Conservation (phyloP, 2,888 invertebrate genomes). For the Pseudeuparius sepicola region DNA sequence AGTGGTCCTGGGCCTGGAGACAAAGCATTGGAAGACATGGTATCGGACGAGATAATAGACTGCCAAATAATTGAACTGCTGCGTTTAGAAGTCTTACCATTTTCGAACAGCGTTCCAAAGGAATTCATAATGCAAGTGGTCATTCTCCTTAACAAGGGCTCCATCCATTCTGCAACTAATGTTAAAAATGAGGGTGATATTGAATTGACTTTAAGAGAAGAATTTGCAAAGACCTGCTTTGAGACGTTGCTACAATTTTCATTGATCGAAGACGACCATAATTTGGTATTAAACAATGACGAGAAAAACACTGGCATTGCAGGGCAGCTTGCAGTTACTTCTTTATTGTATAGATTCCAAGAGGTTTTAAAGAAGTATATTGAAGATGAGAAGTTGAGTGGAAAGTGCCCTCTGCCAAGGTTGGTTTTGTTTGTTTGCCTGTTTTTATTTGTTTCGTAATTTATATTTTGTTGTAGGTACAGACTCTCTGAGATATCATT, state of each 20-base stretch:
- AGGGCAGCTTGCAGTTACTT: conserved; percentile 78
- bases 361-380: conserved; percentile 85
- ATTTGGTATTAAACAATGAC: conserved; percentile 34
- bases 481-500: conserved; percentile 92
- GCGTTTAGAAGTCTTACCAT: conserved; percentile 71
- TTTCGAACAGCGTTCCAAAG: conserved; percentile 65
- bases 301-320: conserved; percentile 49
- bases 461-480: conserved; percentile 50
- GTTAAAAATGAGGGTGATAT: conserved; percentile 65
- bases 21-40: conserved; percentile 49
- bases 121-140: conserved; percentile 78
- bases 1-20: conserved; percentile 40
- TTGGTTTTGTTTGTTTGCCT: conserved; percentile 30
- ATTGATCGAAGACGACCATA: conserved; percentile 60
- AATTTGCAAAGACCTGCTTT: conserved; percentile 93
- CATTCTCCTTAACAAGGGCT: conserved; percentile 73
- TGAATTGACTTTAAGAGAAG: conserved; percentile 77
- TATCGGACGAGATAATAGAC: conserved; percentile 68
- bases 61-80: conserved; percentile 73
- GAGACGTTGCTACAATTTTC: conserved; percentile 94
- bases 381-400: conserved; percentile 72
- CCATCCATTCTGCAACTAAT: conserved; percentile 66
- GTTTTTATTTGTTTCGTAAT: neutral
- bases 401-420: conserved; percentile 79
- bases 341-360: conserved; percentile 82